phyloP scores from a whole-genome alignment of 2,797 vertebrate species.

The Acanthis flammea region DNA sequence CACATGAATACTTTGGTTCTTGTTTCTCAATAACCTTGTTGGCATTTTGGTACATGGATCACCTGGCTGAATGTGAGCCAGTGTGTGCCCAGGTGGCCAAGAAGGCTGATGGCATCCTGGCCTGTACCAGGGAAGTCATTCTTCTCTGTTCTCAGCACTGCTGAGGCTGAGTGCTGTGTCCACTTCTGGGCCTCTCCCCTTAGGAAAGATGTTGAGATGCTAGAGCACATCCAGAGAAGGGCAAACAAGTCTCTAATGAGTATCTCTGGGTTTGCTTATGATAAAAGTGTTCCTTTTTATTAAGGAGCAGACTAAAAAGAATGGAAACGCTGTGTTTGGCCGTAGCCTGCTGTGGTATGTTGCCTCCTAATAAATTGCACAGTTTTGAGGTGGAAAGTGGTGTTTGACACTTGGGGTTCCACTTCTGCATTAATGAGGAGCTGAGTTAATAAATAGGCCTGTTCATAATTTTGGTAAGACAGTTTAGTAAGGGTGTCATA shows the following conservation, averaged over 20 bases:
- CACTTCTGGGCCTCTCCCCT: neutral
- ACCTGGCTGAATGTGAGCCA: neutral
- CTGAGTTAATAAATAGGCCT: neutral
- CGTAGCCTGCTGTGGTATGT: fast-evolving
- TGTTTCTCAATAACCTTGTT: neutral
- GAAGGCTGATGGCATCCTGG: neutral
- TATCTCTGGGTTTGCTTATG: neutral
- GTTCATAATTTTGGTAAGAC: neutral
- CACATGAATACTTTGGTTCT: neutral
- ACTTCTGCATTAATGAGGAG: neutral
- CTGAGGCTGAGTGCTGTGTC: neutral
- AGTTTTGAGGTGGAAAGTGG: neutral
- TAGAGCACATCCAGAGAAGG: neutral
- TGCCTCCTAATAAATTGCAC: neutral
- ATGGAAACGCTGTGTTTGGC: fast-evolving
- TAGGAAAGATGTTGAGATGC: neutral
- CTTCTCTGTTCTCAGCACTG: fast-evolving
- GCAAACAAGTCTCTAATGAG: neutral
- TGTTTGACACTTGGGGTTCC: neutral
- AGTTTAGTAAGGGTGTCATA: neutral
- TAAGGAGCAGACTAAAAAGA: neutral
- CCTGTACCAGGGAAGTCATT: neutral
- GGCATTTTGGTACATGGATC: fast-evolving
- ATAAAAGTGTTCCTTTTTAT: neutral
- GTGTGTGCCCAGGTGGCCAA: too few relatives aligned